Evolutionary conservation across 2,113 vertebrate genomes (phyloP), one percentile per base, ranked within the genome.

Genomic region (Clupea harengus): DNA sequence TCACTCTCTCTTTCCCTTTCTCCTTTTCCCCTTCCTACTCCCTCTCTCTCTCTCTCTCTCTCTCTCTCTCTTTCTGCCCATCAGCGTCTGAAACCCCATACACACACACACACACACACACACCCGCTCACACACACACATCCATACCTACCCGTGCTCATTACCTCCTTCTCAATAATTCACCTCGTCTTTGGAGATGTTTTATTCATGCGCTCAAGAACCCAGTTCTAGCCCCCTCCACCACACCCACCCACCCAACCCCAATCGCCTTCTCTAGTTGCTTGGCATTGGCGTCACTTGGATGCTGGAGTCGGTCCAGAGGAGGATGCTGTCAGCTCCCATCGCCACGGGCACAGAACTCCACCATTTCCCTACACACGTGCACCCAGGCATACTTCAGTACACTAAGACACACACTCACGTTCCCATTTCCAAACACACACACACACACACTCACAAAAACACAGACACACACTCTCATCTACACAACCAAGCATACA

Each of bases 131-230:
- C 47, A 8, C 47, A 8, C 85, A 54, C 13, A 85, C 72, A 50
- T 18, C 83, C 82, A 81, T 84, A 87, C 86, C 88, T 90, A 85
- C 82, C 89, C 83, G 45, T 49, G 46, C 90, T 91, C 84, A 81
- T 89, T 90, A 88, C 85, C 89, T 87, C 90, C 89, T 92, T 81
- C 90, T 95, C 87, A 93, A 93, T 94, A 93, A 95, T 94, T 94
- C 89, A 94, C 89, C 54, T 86, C 86, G 87, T 93, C 89, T 91
- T 92, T 91, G 89, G 83, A 46, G 88, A 93, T 94, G 87, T 92
- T 92, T 94, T 94, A 95, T 94, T 94, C 91, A 94, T 93, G 89
- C 49, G 39, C 78, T 91, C 84, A 88, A 92, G 89, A 64, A 88
- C 84, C 86, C 91, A 89, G 83, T 92, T 90, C 87, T 82, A 44